Percentiles rank a stretch among this genome's conserved stretches.
Evolutionary conservation across 2,797 vertebrate genomes (phyloP).

Genomic region (Oreortyx pictus): DNA sequence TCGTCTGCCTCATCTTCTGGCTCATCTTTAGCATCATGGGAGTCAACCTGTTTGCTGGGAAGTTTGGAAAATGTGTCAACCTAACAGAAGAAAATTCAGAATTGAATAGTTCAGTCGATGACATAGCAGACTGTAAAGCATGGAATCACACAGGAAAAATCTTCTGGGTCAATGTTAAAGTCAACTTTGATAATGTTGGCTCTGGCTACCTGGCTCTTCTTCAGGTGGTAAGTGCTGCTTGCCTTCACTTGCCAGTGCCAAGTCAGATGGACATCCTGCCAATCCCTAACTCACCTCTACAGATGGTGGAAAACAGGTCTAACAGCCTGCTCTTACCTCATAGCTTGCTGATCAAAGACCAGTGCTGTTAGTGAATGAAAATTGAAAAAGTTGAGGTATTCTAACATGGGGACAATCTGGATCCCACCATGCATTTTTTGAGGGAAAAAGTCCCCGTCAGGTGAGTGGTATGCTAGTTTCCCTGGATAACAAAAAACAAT

Average conservation of each 20-base stretch:
- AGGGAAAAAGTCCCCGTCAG: not conserved
- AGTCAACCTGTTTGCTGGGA: slow-evolving; percentile 93
- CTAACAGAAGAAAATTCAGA: slow-evolving; percentile 76
- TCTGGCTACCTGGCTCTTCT: slow-evolving; percentile 96
- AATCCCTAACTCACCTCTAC: not conserved
- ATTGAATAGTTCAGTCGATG: slow-evolving; percentile 56
- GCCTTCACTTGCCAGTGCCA: not conserved
- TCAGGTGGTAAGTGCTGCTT: slow-evolving; percentile 90
- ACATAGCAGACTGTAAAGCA: slow-evolving; percentile 82
- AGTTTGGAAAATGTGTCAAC: slow-evolving; percentile 93
- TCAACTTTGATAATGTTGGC: slow-evolving; percentile 97
- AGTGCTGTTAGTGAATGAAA: not conserved
- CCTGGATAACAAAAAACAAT: not conserved
- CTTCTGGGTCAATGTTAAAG: slow-evolving; percentile 94
- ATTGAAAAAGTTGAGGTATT: not conserved
- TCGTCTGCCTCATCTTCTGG: slow-evolving; percentile 96
- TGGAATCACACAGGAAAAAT: slow-evolving; percentile 84
- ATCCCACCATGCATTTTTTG: not conserved
- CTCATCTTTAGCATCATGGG: slow-evolving; percentile 97
- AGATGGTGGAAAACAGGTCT: not conserved
- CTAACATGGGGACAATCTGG: not conserved
- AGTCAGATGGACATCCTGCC: not conserved
- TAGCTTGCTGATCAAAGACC: not conserved
- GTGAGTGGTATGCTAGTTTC: not conserved
- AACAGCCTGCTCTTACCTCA: not conserved